Percentiles rank a stretch among this genome's conserved stretches.
Conservation (phyloP, 2,888 invertebrate genomes). For the Amiota minor region DNA sequence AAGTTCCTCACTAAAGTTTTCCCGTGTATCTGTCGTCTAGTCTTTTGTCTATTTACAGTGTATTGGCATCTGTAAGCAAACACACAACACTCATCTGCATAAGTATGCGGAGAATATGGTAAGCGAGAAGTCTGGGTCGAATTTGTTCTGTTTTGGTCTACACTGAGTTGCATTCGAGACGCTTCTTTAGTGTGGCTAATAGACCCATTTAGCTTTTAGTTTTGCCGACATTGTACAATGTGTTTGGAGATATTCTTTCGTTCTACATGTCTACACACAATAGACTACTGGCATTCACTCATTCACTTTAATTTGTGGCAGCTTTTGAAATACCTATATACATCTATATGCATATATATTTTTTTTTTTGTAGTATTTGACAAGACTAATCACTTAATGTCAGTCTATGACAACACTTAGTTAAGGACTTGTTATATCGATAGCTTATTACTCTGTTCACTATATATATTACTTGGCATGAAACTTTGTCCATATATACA, state of each 20-base stretch:
- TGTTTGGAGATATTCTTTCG: too few relatives aligned
- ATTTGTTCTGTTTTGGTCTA: slow-evolving; percentile 6
- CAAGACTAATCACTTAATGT: slow-evolving; percentile 57
- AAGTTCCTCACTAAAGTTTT: slow-evolving; percentile 60
- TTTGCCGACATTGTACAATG: slow-evolving; percentile 44
- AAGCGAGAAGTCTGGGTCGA: slow-evolving; percentile 26
- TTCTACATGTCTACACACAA: not conserved
- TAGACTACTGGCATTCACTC: not conserved
- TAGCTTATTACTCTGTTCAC: too few relatives aligned
- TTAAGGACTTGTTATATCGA: too few relatives aligned
- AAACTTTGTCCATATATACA: too few relatives aligned
- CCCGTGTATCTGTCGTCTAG: not conserved
- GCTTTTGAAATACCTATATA: too few relatives aligned
- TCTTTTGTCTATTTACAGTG: slow-evolving; percentile 58
- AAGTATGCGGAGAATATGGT: slow-evolving; percentile 57
- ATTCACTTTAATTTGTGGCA: not conserved
- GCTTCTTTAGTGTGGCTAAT: slow-evolving; percentile 65
- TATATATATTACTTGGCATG: too few relatives aligned
- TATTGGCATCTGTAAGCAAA: slow-evolving; percentile 66
- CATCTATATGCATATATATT: too few relatives aligned
- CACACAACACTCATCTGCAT: slow-evolving; percentile 60
- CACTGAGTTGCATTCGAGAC: slow-evolving; percentile 23
- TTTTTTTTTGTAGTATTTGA: slow-evolving; percentile 53
- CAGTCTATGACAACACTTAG: too few relatives aligned
- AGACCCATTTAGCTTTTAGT: slow-evolving; percentile 61